Conservation (phyloP, 1,140 invertebrate species). For the Diachasmimorpha longicaudata region DNA sequence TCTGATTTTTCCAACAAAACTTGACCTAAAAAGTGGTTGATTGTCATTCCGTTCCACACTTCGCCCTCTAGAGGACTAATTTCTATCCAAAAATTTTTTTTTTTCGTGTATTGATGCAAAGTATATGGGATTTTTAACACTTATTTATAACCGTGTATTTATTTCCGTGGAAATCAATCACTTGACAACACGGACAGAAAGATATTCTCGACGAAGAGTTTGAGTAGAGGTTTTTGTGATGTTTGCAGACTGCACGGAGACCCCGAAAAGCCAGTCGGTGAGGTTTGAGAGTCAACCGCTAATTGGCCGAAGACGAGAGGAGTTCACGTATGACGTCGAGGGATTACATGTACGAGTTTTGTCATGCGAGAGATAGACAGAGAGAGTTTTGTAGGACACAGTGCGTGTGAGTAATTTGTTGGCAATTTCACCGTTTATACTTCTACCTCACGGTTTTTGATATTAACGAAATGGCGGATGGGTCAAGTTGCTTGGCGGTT, state of each 20-base stretch:
- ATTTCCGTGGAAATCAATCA: not conserved
- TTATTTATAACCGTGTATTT: too few relatives aligned
- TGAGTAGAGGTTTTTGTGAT: not conserved
- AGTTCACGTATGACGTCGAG: constrained; percentile 1
- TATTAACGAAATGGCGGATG: not conserved
- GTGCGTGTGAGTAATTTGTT: constrained; percentile 29
- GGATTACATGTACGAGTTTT: constrained; percentile 8
- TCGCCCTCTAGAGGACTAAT: too few relatives aligned
- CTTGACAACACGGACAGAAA: not conserved
- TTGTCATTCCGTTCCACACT: too few relatives aligned
- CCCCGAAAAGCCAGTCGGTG: constrained; percentile 8
- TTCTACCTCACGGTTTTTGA: not conserved
- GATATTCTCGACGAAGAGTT: not conserved
- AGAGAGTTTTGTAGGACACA: not conserved
- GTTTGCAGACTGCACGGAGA: constrained; percentile 19
- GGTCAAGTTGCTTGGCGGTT: too few relatives aligned
- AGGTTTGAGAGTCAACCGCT: constrained; percentile 33
- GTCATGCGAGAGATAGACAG: not conserved
- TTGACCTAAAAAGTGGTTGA: too few relatives aligned
- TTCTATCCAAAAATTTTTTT: too few relatives aligned
- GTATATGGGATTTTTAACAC: too few relatives aligned
- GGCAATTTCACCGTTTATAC: constrained; percentile 29
- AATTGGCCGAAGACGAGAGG: constrained; percentile 29
- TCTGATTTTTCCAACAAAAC: too few relatives aligned
- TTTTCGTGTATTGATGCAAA: too few relatives aligned